Evolutionary conservation across 2,797 vertebrate species (phyloP).

Genomic region (Rhynchonycteris naso): DNA sequence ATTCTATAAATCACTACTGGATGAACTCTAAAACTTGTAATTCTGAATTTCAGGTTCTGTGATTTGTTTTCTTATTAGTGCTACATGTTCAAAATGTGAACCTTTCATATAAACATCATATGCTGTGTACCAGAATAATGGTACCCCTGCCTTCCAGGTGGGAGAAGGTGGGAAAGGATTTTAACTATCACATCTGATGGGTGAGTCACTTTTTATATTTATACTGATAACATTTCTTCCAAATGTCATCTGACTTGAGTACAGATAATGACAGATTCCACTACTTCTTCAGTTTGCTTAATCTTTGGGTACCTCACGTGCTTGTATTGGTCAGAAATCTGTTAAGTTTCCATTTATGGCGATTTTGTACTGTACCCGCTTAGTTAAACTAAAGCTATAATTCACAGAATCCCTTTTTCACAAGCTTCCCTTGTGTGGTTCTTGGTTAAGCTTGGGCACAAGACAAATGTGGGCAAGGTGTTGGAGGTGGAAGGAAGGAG

Average conservation of each 20-base stretch:
- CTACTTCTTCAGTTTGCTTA: neutral
- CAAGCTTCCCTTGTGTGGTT: neutral
- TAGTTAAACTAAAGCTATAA: neutral
- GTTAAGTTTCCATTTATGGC: neutral
- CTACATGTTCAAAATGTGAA: neutral
- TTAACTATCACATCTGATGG: neutral
- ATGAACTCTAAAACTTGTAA: neutral
- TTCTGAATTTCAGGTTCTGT: neutral
- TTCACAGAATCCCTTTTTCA: neutral
- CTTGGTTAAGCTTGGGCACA: neutral
- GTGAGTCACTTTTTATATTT: conserved; percentile 7
- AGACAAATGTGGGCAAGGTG: neutral
- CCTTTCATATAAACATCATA: neutral
- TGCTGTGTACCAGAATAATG: neutral
- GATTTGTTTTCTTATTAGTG: neutral
- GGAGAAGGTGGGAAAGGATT: neutral
- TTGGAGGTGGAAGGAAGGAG: neutral
- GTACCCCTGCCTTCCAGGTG: neutral
- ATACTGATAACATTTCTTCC: neutral
- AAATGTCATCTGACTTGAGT: neutral
- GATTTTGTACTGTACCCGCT: neutral
- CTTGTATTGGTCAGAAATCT: neutral
- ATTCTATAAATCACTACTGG: neutral
- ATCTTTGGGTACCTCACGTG: neutral
- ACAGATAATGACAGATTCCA: neutral